These are phyloP conservation scores for Phania funesta DNA, from an alignment of 2,888 invertebrate species.

Conservation along the genomic window DNA sequence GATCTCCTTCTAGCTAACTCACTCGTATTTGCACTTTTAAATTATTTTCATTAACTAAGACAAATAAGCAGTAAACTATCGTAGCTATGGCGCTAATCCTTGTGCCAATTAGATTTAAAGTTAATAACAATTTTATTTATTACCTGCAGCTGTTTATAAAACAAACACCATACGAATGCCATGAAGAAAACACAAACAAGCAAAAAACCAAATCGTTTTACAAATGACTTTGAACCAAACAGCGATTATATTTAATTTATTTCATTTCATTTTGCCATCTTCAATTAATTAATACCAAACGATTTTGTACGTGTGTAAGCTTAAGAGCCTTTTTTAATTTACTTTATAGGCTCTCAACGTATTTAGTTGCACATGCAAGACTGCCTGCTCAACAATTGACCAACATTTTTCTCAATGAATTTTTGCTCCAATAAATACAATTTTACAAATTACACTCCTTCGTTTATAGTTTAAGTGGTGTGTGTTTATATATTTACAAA, in stretches of 20 bases:
- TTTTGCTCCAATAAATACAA: conserved; percentile 77
- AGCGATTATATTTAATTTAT: conserved; percentile 43
- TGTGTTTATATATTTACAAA: conserved; percentile 46
- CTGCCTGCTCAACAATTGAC: conserved; percentile 68
- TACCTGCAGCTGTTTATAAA: not conserved
- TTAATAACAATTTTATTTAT: conserved; percentile 25
- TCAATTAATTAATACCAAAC: not conserved
- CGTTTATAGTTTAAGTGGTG: conserved; percentile 58
- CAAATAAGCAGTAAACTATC: not conserved
- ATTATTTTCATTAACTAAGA: not conserved
- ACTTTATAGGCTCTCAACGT: conserved; percentile 41
- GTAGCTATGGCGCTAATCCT: not conserved
- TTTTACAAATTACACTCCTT: conserved; percentile 67
- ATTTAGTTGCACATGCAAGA: conserved; percentile 17
- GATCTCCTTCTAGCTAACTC: too few species aligned
- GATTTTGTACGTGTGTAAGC: conserved; percentile 28
- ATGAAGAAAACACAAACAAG: not conserved
- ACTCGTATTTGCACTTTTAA: not conserved
- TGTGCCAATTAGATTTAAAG: conserved; percentile 27
- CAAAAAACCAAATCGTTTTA: not conserved
- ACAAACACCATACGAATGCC: not conserved
- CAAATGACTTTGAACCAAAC: conserved; percentile 30
- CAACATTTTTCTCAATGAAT: conserved; percentile 80
- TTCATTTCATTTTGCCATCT: conserved; percentile 22
- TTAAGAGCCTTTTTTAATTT: conserved; percentile 50